Evolutionary conservation across 2,888 invertebrate genomes (phyloP).

Genomic region (Caradrina clavipalpis): DNA sequence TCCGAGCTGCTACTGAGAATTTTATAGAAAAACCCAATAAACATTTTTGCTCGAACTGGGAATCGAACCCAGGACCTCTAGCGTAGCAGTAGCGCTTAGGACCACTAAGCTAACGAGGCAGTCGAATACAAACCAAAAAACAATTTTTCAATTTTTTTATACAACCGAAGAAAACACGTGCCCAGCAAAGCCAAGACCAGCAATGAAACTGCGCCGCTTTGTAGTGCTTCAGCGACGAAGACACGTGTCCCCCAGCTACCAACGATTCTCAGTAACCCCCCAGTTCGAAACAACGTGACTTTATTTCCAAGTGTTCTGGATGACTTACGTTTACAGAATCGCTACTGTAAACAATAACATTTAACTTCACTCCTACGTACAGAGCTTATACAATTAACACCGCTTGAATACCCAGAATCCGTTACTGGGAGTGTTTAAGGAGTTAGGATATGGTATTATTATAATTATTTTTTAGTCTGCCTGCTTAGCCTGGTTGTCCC

Average conservation of each 20-base stretch:
- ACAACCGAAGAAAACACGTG: too few species aligned
- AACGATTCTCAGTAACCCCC: neutral
- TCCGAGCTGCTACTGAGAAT: too few species aligned
- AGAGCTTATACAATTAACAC: constrained; percentile 27
- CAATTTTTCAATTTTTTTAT: too few species aligned
- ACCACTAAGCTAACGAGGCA: too few species aligned
- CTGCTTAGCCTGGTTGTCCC: too few species aligned
- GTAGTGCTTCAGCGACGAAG: neutral
- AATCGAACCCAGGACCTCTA: too few species aligned
- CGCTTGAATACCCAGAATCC: neutral
- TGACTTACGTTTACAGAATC: constrained; percentile 1
- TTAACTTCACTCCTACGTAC: constrained; percentile 8
- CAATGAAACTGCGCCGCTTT: neutral
- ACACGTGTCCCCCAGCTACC: neutral
- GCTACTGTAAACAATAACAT: constrained; percentile 19
- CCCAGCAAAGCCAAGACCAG: neutral
- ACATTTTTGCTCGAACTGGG: too few species aligned
- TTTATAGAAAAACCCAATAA: too few species aligned
- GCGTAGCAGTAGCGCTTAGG: too few species aligned
- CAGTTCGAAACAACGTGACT: constrained; percentile 28
- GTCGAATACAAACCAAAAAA: too few species aligned
- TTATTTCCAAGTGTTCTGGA: neutral
- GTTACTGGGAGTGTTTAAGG: neutral
- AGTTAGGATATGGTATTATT: neutral
- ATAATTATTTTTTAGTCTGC: too few species aligned